Conservation (phyloP, 2,888 invertebrate genomes). For the Podotricha telesiphe region DNA sequence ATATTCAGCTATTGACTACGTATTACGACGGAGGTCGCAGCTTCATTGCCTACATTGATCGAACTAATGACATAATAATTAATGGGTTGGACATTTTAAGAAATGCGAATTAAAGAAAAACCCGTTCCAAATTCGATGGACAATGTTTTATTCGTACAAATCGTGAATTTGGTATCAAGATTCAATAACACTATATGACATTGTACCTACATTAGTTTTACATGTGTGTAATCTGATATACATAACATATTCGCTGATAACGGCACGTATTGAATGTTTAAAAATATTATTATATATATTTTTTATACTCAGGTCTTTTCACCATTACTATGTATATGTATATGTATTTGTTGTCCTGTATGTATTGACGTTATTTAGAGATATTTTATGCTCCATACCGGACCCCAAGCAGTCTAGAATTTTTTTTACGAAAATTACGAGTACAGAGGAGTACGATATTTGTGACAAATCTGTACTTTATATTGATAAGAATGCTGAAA, state of each 20-base stretch:
- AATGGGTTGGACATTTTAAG: too few species aligned
- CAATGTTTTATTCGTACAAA: not conserved
- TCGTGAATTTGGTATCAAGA: conserved; percentile 1
- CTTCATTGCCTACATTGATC: not conserved
- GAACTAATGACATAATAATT: not conserved
- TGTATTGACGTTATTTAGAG: too few species aligned
- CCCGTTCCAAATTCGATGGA: not conserved
- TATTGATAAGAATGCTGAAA: too few species aligned
- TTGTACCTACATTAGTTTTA: not conserved
- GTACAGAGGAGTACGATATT: too few species aligned
- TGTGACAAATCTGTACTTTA: too few species aligned
- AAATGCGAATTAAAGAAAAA: not conserved
- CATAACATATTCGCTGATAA: conserved; percentile 2
- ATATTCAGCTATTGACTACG: not conserved
- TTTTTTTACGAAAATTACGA: too few species aligned
- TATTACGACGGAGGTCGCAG: not conserved
- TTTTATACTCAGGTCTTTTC: not conserved
- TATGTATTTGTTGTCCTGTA: too few species aligned
- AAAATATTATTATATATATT: not conserved
- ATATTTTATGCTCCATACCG: too few species aligned
- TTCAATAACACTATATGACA: conserved; percentile 8
- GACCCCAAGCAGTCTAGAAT: too few species aligned
- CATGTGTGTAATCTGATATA: conserved; percentile 16
- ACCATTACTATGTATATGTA: too few species aligned
- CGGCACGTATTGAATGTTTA: not conserved